Evolutionary conservation across 1,140 invertebrate species (phyloP), one percentile per base, ranked within the genome.

Genomic region (Prorops nasuta): DNA sequence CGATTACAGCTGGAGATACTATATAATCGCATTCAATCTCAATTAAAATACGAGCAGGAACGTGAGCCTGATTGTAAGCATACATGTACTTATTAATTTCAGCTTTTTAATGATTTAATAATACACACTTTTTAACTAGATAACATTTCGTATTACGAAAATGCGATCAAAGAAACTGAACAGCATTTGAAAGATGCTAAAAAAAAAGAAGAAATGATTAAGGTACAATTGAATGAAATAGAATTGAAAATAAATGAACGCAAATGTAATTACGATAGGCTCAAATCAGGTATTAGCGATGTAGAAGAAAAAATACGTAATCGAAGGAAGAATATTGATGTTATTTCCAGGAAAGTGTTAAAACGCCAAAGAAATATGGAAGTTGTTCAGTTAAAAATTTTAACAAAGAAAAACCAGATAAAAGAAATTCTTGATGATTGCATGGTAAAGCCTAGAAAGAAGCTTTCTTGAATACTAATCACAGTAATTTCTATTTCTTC

Each of bases 1-100:
- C 82, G 91, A 54, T 81, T 94, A 58, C 93, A 98, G 69, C 96
- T 95, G 79, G 90, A 98, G 63, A 90, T 94, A 66, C 94, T 97
- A 79, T 90, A 91, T 60, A 92, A 95, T 79, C 82, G 90, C 56
- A 88, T 98, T 52, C 81, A 86, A 12, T 94, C 92, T 73, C 92
- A 96, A 74, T 81, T 98, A 31, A 91, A 96, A 69, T 98, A 94
- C 79, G 94, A 98, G 75, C 83, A 85, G 43, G 89, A 88, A 16
- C 84, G 92, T 42, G 89, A 96, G 72, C 94, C 90, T 21, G 82
- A 88, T 73, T 86, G 88, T 89, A 68, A 66, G 77, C 10, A 15
- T 6, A 18, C 20, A 32, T 40, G 31, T n/a, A 24, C n/a, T 28
- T 18, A 15, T 22, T 17, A 49, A 22, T 18, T 22, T 41, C 14